phyloP scores from a whole-genome alignment of 2,113 vertebrate species.

The Bubo scandiacus region DNA sequence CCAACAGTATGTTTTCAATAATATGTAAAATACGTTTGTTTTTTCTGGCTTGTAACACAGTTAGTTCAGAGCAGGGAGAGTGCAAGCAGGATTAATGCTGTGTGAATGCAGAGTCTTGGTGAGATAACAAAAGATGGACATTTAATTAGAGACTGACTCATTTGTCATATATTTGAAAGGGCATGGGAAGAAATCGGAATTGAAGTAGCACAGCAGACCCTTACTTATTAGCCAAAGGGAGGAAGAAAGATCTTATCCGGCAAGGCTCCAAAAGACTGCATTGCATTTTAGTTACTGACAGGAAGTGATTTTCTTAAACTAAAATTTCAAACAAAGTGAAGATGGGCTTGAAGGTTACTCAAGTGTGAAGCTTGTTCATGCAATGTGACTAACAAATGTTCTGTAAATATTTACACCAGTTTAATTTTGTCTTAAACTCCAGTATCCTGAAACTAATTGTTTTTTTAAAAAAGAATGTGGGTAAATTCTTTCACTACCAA shows the following conservation, averaged over 20 bases:
- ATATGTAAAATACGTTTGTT: neutral
- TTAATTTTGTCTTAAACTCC: neutral
- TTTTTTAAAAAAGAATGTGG: neutral
- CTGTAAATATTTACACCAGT: conserved; percentile 19
- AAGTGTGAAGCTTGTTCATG: neutral
- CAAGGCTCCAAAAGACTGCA: neutral
- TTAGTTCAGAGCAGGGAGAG: neutral
- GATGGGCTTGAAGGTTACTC: neutral
- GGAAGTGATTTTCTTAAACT: neutral
- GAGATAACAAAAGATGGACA: neutral
- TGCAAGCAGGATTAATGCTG: neutral
- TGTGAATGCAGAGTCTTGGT: neutral
- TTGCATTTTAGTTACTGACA: neutral
- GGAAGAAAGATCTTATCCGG: conserved; percentile 7
- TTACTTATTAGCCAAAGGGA: neutral
- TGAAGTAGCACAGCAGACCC: neutral
- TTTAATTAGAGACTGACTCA: neutral
- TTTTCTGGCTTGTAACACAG: neutral
- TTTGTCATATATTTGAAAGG: conserved; percentile 8
- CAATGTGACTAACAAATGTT: neutral
- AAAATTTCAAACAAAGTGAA: neutral
- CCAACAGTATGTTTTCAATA: neutral
- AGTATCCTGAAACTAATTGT: neutral
- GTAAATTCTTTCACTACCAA: neutral
- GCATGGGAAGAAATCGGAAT: neutral